Base-by-base conservation (phyloP, 1,140 invertebrate species). In the Drosophila funebris region DNA sequence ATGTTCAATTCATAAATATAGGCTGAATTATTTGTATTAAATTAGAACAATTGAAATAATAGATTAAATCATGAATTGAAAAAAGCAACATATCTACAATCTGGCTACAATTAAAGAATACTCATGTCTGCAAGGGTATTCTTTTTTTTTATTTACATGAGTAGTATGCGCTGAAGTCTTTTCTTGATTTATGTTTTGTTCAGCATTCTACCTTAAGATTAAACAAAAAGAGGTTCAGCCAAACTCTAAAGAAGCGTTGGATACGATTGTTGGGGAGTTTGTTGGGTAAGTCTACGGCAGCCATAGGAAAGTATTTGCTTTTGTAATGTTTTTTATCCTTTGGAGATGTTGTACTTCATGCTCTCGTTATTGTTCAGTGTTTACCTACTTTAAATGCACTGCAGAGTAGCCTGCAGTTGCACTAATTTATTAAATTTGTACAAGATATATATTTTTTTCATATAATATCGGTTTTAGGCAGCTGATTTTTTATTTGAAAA, bases 311-410 rank as follows among this genome's bases (percentile, higher is more conserved):
- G 43, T 50, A 48, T 69, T 68, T 64, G 61, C 56, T 70, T 57
- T 67, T 64, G 36, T 73, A 33, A 18, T 39, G 67, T 53, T 71
- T 57, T 66, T 63, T n/a, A 73, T 83, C 68, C 77, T 71, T 64
- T 81, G 62, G 57, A 78, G 37, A 69, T 77, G 41, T 63, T 72
- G 64, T 66, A 57, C 50, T 53, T 84, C 83, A 88, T 89, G 84
- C 84, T 79, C 73, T 73, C 74, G n/a, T 52, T 64, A 27, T 24
- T 62, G 13, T 57, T 56, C 18, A 64, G 24, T 13, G 53, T 60
- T 50, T 52, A 84, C 84, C 84, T 89, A 89, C 84, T 88, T 87
- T 87, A 88, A 67, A 64, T 67, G 78, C 48, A 62, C 81, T 76
- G 68, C 68, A 71, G 39, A 62, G 6, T 20, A 53, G 58, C 9